Evolutionary conservation across 2,113 vertebrate species (phyloP), one percentile per base, ranked within the genome.

Genomic region (Potamarius usumacintae): DNA sequence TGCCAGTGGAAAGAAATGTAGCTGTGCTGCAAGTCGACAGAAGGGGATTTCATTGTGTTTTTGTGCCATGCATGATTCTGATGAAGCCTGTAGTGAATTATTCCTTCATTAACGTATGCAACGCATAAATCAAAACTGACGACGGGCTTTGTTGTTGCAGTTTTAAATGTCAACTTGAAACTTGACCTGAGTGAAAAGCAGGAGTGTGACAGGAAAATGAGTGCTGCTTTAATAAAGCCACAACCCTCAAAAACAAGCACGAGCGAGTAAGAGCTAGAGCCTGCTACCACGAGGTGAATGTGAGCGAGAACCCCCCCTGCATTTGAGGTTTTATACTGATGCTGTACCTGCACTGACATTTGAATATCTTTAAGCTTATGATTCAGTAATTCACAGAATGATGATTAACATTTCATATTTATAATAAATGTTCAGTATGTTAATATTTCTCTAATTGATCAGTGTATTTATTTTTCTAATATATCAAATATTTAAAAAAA

Each of bases 91-190:
- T 20, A 71, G 72, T 55, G 57, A 50, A 71, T 71, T 48, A 69
- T 58, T 84, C 62, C 62, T 20, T 57, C 22, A 50, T 9, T 53
- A 84, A 60, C 15, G 1, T 58, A 85, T 25, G 34, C 34, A 72
- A 69, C 25, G 50, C 76, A 52, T 65, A 20, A 84, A 84, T 80
- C 22, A 58, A 42, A 86, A n/a, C 6, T 0, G 25, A 77, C 80
- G 34, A 1, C 27, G 25, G 58, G 42, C 77, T 52, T 50, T 15
- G 22, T 2, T 53, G 4, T n/a, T 78, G 34, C 25, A 42, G 74
- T 60, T 82, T 86, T 89, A 90, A 90, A 89, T 90, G 90, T 90
- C 90, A 90, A 74, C 83, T 89, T 89, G 87, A 88, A 30, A 62
- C 63, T 86, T 89, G 84, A 90, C 86, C 90, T 62, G 80, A 74